A percentile compares a stretch with the other conserved stretches of the same genome.
phyloP scores from a whole-genome alignment of 1,140 invertebrate genomes.

The Zaprionus inermis region DNA sequence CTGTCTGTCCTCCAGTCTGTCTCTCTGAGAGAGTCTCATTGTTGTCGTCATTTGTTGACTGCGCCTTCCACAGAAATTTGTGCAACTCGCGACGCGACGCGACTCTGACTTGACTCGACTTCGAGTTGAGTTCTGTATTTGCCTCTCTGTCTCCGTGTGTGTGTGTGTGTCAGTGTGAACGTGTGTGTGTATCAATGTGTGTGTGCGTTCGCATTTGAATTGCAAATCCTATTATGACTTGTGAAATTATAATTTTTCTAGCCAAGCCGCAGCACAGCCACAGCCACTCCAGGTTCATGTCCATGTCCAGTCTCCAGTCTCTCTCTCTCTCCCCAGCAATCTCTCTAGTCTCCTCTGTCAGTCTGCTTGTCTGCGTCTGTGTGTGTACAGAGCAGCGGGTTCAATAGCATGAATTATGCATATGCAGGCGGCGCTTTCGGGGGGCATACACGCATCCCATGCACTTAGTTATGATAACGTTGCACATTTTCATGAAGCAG shows the following conservation, averaged over 20 bases:
- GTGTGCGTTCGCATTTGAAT: conserved; percentile 80
- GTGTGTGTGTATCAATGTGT: conserved; percentile 53
- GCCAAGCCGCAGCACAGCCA: conserved; percentile 53
- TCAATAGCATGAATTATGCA: conserved; percentile 84
- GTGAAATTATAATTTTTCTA: conserved; percentile 83
- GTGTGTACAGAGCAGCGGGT: conserved; percentile 55
- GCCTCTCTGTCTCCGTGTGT: conserved; percentile 26
- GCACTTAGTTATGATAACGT: conserved; percentile 82
- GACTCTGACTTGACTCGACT: conserved; percentile 49
- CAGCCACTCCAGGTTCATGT: conserved; percentile 55
- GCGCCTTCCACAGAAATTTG: conserved; percentile 73
- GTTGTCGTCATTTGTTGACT: conserved; percentile 60
- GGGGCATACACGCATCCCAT: conserved; percentile 75
- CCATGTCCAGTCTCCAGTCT: conserved; percentile 71
- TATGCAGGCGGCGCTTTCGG: conserved; percentile 79
- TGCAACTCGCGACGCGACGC: conserved; percentile 53
- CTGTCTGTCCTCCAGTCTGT: conserved; percentile 24
- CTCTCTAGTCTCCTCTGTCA: conserved; percentile 1
- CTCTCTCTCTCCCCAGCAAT: conserved; percentile 1
- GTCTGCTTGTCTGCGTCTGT: background rate
- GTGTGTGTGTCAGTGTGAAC: conserved; percentile 26
- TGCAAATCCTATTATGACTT: conserved; percentile 84
- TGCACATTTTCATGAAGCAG: conserved; percentile 66
- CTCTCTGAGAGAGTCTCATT: conserved; percentile 44
- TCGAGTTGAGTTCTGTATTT: conserved; percentile 54